Evolutionary conservation across 2,888 invertebrate genomes (phyloP).

Genomic region (Cheilosia impressa): DNA sequence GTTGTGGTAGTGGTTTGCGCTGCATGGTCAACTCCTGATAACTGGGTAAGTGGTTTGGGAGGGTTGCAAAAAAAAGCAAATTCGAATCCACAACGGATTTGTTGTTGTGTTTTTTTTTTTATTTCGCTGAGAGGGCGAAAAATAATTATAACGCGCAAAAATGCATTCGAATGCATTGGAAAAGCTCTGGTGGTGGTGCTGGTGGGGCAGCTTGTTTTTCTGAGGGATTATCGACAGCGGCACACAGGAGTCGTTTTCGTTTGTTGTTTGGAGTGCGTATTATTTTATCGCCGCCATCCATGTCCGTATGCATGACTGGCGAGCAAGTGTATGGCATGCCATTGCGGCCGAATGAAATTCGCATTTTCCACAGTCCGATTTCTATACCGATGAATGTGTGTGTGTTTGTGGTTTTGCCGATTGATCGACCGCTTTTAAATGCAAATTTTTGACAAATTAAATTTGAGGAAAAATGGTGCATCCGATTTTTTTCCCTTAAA

Average conservation of each 20-base stretch:
- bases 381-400: background rate
- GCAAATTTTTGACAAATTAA: conserved; percentile 74
- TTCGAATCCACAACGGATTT: conserved; percentile 33
- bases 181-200: conserved; percentile 34
- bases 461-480: conserved; percentile 59
- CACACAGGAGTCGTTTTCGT: conserved; percentile 52
- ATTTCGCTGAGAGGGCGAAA: conserved; percentile 29
- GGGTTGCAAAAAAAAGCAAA: conserved; percentile 47
- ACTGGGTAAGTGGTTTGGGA: conserved; percentile 48
- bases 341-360: conserved; percentile 63
- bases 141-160: conserved; percentile 73
- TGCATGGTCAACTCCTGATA: conserved; percentile 60
- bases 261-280: conserved; percentile 70
- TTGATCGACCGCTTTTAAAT: conserved; percentile 70
- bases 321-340: conserved; percentile 53
- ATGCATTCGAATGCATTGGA: conserved; percentile 48
- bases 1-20: conserved; percentile 35
- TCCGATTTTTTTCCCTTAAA: background rate
- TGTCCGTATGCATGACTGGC: conserved; percentile 51
- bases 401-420: background rate
- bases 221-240: conserved; percentile 65
- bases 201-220: conserved; percentile 53
- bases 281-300: conserved; percentile 66
- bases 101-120: conserved; percentile 10
- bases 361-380: conserved; percentile 39